Conservation (phyloP, 2,113 vertebrate species). For the Vireo altiloquus region DNA sequence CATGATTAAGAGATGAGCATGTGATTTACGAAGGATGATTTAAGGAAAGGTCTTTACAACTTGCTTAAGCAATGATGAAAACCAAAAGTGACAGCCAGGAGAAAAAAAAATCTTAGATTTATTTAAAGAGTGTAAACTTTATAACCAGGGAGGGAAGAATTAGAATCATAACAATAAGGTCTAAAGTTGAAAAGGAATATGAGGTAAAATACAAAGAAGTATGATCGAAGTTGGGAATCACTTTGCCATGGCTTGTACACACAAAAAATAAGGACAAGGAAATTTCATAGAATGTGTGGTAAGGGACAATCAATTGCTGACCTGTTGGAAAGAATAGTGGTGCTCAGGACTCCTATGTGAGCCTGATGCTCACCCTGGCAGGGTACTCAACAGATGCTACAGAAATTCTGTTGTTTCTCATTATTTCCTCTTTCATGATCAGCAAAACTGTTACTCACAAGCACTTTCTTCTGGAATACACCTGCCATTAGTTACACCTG, state of each 20-base stretch:
- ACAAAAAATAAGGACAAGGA: not conserved
- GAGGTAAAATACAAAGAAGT: not conserved
- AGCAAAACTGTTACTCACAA: not conserved
- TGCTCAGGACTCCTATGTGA: not conserved
- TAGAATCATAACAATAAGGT: not conserved
- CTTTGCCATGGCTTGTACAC: not conserved
- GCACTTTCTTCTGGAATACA: not conserved
- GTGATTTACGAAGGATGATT: conserved; percentile 20
- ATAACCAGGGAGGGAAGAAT: not conserved
- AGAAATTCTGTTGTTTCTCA: not conserved
- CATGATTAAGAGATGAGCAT: not conserved
- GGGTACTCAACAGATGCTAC: not conserved
- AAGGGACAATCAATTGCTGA: not conserved
- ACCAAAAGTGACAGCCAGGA: not conserved
- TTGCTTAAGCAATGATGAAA: not conserved
- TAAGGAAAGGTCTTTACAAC: conserved; percentile 5
- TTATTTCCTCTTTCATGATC: not conserved
- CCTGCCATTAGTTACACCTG: not conserved
- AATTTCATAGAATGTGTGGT: not conserved
- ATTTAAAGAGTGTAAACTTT: not conserved
- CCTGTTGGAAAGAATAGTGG: not conserved
- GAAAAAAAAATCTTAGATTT: not conserved
- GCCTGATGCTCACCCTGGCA: not conserved
- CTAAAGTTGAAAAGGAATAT: not conserved
- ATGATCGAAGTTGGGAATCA: not conserved